phyloP scores from a whole-genome alignment of 92 coral and sea anemone genomes.

The Chrysogorgia sp. region DNA sequence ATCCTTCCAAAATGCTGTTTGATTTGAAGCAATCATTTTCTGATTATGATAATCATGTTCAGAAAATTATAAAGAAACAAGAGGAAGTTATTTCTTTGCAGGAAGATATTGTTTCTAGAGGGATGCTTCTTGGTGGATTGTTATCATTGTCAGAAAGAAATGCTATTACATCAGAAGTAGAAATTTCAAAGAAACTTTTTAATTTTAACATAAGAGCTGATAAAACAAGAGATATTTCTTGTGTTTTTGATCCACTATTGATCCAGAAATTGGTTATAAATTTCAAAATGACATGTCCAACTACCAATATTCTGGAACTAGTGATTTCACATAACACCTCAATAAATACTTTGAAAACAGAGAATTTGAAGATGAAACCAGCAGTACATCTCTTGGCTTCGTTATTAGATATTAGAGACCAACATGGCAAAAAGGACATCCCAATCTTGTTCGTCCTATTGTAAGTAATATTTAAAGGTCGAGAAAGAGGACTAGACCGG shows the following conservation, averaged over 20 bases:
- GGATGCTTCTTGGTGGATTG: conserved; percentile 54
- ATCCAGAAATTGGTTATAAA: conserved; percentile 41
- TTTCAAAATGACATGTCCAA: conserved; percentile 50
- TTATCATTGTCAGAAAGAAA: conserved; percentile 59
- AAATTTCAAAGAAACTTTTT: conserved; percentile 45
- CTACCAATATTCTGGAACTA: conserved; percentile 48
- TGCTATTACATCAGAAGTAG: conserved; percentile 38
- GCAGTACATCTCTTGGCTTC: conserved; percentile 55
- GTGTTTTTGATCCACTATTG: conserved; percentile 39
- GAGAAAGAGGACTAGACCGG: too few relatives aligned
- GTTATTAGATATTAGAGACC: conserved; percentile 52
- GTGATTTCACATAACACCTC: conserved; percentile 41
- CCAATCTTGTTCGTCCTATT: conserved; percentile 54
- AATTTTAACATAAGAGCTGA: conserved; percentile 38
- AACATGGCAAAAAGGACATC: conserved; percentile 50
- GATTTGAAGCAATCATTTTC: too few relatives aligned
- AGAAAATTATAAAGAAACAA: conserved; percentile 22
- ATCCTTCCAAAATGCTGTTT: too few relatives aligned
- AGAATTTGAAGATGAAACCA: conserved; percentile 42
- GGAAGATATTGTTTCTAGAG: conserved; percentile 21
- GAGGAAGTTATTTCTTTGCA: conserved; percentile 31
- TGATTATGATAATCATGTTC: too few relatives aligned
- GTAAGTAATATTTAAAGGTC: conserved; percentile 50
- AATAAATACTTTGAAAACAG: conserved; percentile 48
- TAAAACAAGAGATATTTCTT: conserved; percentile 27